phyloP scores from a whole-genome alignment of 2,888 invertebrate genomes.

The Dendrolimus houi region DNA sequence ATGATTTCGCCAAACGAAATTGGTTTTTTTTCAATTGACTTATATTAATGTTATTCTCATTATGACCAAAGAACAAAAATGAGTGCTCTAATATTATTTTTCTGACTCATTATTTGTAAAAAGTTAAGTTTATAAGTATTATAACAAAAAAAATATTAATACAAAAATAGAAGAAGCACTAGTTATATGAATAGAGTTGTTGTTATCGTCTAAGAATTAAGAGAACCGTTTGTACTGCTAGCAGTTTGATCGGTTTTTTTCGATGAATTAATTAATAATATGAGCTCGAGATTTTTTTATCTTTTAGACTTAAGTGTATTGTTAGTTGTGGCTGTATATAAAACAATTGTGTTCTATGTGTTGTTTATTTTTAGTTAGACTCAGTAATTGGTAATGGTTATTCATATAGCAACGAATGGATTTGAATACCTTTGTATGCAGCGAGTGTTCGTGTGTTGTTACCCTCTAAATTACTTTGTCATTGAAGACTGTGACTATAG shows the following conservation, averaged over 20 bases:
- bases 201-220: not conserved
- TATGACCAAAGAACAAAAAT: conserved; percentile 53
- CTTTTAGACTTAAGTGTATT: not conserved
- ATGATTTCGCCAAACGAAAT: not conserved
- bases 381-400: not conserved
- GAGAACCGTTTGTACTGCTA: not conserved
- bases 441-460: not conserved
- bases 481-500: too few species aligned
- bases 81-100: conserved; percentile 21
- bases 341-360: conserved; percentile 30
- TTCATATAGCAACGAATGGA: not conserved
- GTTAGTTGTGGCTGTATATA: conserved; percentile 21
- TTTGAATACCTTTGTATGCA: not conserved
- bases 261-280: not conserved
- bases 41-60: conserved; percentile 8
- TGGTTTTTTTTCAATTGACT: not conserved
- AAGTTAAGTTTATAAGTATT: conserved; percentile 19
- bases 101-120: conserved; percentile 21
- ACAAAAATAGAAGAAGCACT: not conserved
- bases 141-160: not conserved
- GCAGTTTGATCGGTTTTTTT: not conserved
- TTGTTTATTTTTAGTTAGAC: conserved; percentile 20
- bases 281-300: not conserved
- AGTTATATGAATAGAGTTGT: not conserved
- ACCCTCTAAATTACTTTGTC: too few species aligned